Conservation (phyloP, 1,140 invertebrate genomes). For the Phthorimaea operculella region DNA sequence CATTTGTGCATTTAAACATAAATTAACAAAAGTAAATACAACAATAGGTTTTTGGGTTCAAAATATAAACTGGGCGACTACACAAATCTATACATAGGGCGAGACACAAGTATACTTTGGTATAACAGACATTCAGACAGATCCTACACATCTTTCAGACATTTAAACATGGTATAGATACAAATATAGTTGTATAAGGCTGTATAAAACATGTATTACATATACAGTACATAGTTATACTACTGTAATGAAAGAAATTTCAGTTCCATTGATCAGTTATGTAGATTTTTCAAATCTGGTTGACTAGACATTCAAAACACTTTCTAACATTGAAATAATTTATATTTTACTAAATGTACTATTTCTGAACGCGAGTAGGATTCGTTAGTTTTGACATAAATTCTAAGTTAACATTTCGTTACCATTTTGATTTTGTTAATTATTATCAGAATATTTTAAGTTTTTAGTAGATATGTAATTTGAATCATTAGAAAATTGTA, state of each 20-base stretch:
- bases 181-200: constrained; percentile 12
- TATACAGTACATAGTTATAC: constrained; percentile 11
- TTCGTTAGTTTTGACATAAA: too few species aligned
- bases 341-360: background rate
- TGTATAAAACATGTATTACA: constrained; percentile 15
- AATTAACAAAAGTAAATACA: constrained; percentile 63
- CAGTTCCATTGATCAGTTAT: too few species aligned
- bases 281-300: constrained; percentile 26
- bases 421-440: too few species aligned
- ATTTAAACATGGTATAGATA: background rate
- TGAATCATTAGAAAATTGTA: too few species aligned
- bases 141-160: background rate
- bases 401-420: too few species aligned
- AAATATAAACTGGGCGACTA: constrained; percentile 29
- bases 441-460: too few species aligned
- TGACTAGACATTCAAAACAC: constrained; percentile 42
- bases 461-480: too few species aligned
- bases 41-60: constrained; percentile 46
- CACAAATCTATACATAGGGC: constrained; percentile 52
- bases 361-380: too few species aligned
- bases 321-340: constrained; percentile 15
- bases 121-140: constrained; percentile 13
- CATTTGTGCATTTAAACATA: constrained; percentile 64
- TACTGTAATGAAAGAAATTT: too few species aligned
- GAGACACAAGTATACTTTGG: constrained; percentile 32